phyloP scores from a whole-genome alignment of 2,888 invertebrate species.

The Leucozona laternaria region DNA sequence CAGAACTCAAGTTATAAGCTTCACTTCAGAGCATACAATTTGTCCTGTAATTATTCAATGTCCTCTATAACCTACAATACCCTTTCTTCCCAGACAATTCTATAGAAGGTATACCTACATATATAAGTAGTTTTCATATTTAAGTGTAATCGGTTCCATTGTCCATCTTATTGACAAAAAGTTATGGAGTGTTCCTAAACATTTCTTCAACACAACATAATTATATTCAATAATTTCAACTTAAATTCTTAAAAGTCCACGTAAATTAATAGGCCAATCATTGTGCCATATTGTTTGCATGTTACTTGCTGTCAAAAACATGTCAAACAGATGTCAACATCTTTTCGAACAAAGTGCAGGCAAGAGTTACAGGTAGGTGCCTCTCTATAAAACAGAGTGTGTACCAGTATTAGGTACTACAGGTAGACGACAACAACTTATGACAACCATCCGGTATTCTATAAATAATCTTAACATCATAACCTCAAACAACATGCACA shows the following conservation, averaged over 20 bases:
- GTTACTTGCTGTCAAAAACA: slow-evolving; percentile 61
- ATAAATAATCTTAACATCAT: slow-evolving; percentile 76
- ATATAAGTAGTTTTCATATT: neutral
- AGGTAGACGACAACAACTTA: slow-evolving; percentile 31
- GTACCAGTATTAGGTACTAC: neutral
- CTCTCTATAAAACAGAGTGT: neutral
- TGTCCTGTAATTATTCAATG: no score
- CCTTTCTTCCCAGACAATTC: no score
- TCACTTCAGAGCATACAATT: no score
- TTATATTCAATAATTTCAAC: slow-evolving; percentile 11
- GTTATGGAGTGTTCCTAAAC: neutral
- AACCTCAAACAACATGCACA: slow-evolving; percentile 76
- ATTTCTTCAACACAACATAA: neutral
- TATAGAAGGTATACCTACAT: no score
- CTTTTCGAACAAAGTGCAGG: slow-evolving; percentile 40
- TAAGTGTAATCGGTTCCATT: slow-evolving; percentile 13
- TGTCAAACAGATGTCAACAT: slow-evolving; percentile 71
- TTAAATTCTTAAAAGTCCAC: slow-evolving; percentile 24
- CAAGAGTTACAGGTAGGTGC: neutral
- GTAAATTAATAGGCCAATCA: slow-evolving; percentile 67
- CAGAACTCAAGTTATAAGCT: no score
- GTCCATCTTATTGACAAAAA: slow-evolving; percentile 7
- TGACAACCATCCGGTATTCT: slow-evolving; percentile 70
- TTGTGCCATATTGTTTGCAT: slow-evolving; percentile 57
- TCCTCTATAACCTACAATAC: no score